Percentiles rank a stretch among this genome's conserved stretches.
Evolutionary conservation across 2,888 invertebrate genomes (phyloP).

Genomic region (Pardosa pseudoannulata): DNA sequence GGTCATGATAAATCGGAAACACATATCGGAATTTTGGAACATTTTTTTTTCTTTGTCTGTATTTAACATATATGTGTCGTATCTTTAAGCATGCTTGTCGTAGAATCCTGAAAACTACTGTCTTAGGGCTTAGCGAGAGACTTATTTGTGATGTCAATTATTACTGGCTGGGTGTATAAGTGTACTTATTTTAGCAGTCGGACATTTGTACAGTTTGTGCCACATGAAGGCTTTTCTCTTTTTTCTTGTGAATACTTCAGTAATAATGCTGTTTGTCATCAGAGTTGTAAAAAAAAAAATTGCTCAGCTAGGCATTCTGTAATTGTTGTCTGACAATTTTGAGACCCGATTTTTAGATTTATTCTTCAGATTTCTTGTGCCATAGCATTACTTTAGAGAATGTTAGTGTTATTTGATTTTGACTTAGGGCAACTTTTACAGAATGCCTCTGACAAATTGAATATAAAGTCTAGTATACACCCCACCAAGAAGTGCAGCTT

Average conservation of each 20-base stretch:
- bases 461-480: conserved; percentile 41
- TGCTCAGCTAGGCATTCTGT: conserved; percentile 54
- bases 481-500: conserved; percentile 38
- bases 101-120: conserved; percentile 65
- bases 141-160: conserved; percentile 71
- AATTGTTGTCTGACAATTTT: conserved; percentile 48
- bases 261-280: conserved; percentile 47
- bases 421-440: conserved; percentile 43
- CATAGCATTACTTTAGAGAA: conserved; percentile 58
- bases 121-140: conserved; percentile 71
- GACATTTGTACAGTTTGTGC: conserved; percentile 72
- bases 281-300: conserved; percentile 59
- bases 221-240: conserved; percentile 52
- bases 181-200: conserved; percentile 70
- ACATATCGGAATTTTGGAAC: conserved; percentile 72
- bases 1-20: conserved; percentile 69
- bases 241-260: conserved; percentile 66
- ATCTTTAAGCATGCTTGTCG: conserved; percentile 72
- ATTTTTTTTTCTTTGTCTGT: conserved; percentile 71
- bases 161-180: conserved; percentile 72
- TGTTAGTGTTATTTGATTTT: conserved; percentile 15
- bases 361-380: conserved; percentile 57
- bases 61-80: conserved; percentile 71
- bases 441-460: conserved; percentile 37
- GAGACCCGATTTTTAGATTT: conserved; percentile 43